phyloP scores from a whole-genome alignment of 2,113 vertebrate genomes.

The Helogale parvula region DNA sequence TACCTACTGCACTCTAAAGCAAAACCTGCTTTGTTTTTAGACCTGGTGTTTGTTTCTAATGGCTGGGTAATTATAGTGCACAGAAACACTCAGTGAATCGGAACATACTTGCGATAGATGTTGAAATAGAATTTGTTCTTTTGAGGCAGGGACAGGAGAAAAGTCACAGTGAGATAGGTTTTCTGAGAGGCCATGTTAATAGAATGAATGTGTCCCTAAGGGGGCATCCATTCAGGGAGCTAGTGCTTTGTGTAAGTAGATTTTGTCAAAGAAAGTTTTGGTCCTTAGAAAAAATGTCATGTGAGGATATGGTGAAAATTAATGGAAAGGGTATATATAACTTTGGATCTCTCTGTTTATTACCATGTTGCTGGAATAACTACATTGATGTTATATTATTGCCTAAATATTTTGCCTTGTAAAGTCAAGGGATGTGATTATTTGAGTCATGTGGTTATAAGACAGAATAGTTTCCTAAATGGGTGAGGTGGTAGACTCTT shows the following conservation, averaged over 20 bases:
- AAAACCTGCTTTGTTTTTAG: constrained; percentile 43
- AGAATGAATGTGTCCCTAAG: not conserved
- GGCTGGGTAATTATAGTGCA: not conserved
- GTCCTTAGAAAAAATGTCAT: not conserved
- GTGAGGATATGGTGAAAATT: not conserved
- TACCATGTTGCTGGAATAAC: not conserved
- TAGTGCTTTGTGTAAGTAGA: not conserved
- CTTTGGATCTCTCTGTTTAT: not conserved
- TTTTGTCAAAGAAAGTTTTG: not conserved
- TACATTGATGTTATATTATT: not conserved
- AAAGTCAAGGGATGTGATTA: not conserved
- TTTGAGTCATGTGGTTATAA: not conserved
- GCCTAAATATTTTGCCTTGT: not conserved
- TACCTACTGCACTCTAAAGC: not conserved
- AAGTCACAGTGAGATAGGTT: not conserved
- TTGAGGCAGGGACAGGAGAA: not conserved
- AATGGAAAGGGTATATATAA: not conserved
- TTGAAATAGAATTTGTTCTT: not conserved
- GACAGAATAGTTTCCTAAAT: not conserved
- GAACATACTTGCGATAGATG: not conserved
- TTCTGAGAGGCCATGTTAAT: not conserved
- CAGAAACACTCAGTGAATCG: not conserved
- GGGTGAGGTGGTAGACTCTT: not conserved
- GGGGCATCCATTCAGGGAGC: not conserved
- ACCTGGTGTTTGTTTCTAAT: constrained; percentile 32